Conservation (phyloP, 30 jellyfish, hydroid and myxozoan species). For the Rhopilema esculentum region DNA sequence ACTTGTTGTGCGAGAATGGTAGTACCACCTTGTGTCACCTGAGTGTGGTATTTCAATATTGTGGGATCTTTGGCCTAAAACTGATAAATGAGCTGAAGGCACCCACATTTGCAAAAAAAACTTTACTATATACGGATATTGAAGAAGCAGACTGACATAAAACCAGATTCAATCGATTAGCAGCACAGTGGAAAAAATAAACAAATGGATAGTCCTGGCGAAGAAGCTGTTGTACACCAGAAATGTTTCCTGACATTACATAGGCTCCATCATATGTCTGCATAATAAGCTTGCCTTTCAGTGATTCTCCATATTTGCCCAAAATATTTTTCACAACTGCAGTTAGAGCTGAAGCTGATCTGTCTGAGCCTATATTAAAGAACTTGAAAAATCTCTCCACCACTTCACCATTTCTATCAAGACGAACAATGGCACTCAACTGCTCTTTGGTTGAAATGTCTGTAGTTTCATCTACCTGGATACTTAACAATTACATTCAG, state of each 20-base stretch:
- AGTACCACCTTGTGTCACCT: slow-evolving; percentile 66
- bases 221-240: slow-evolving; percentile 35
- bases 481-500: slow-evolving; percentile 21
- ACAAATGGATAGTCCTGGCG: slow-evolving; percentile 52
- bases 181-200: slow-evolving; percentile 64
- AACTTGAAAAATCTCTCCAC: slow-evolving; percentile 48
- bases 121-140: slow-evolving; percentile 19
- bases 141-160: slow-evolving; percentile 51
- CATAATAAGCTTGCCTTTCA: slow-evolving; percentile 26
- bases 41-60: slow-evolving; percentile 54
- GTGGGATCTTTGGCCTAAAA: slow-evolving; percentile 34
- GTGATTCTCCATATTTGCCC: slow-evolving; percentile 24
- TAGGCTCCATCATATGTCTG: slow-evolving; percentile 58
- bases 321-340: slow-evolving; percentile 3
- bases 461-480: slow-evolving; percentile 57
- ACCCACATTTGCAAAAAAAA: slow-evolving; percentile 68
- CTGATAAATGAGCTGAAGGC: slow-evolving; percentile 52
- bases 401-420: slow-evolving; percentile 41
- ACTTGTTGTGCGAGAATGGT: slow-evolving; percentile 35
- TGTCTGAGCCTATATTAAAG: slow-evolving; percentile 45
- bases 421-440: slow-evolving; percentile 39
- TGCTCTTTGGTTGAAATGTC: slow-evolving; percentile 59
- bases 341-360: slow-evolving; percentile 41
- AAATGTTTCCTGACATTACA: slow-evolving; percentile 35
- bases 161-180: slow-evolving; percentile 50